Conservation (phyloP, 2,888 invertebrate genomes). For the Drosophila paramelanica region DNA sequence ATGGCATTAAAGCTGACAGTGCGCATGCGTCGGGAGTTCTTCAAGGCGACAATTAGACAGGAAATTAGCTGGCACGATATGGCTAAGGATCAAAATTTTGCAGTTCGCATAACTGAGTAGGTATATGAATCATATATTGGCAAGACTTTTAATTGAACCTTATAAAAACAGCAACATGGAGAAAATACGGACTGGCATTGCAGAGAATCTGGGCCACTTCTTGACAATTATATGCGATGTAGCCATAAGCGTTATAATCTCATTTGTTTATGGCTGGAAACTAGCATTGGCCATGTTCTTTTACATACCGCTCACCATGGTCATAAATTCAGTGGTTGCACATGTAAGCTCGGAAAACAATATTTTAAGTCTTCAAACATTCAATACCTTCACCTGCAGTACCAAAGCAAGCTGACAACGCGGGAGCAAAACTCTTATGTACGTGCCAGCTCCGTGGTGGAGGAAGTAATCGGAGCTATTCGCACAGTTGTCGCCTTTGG, state of each 20-base stretch:
- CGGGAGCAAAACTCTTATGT: slow-evolving; percentile 90
- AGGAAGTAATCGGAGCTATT: slow-evolving; percentile 90
- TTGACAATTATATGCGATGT: slow-evolving; percentile 87
- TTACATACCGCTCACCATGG: slow-evolving; percentile 90
- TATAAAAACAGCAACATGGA: slow-evolving; percentile 88
- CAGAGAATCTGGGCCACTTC: slow-evolving; percentile 92
- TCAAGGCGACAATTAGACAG: slow-evolving; percentile 88
- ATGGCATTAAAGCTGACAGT: slow-evolving; percentile 87
- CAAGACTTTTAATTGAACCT: background rate
- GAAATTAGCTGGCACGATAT: slow-evolving; percentile 91
- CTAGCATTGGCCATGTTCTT: slow-evolving; percentile 91
- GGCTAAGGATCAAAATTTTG: slow-evolving; percentile 89
- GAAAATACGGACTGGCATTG: slow-evolving; percentile 92
- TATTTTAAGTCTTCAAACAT: background rate
- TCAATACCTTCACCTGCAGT: slow-evolving; percentile 83
- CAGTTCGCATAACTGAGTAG: slow-evolving; percentile 90
- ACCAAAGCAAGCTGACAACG: slow-evolving; percentile 88
- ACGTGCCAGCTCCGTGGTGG: slow-evolving; percentile 90
- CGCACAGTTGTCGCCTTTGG: slow-evolving; percentile 92
- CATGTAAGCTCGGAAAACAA: slow-evolving; percentile 85
- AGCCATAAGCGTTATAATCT: slow-evolving; percentile 85
- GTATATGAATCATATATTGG: background rate
- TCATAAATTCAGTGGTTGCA: slow-evolving; percentile 90
- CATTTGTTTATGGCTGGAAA: slow-evolving; percentile 93
- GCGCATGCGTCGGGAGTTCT: slow-evolving; percentile 87